Percentiles rank a stretch among this genome's conserved stretches.
Conservation (phyloP, 2,888 invertebrate species). For the Lycia hirtaria region DNA sequence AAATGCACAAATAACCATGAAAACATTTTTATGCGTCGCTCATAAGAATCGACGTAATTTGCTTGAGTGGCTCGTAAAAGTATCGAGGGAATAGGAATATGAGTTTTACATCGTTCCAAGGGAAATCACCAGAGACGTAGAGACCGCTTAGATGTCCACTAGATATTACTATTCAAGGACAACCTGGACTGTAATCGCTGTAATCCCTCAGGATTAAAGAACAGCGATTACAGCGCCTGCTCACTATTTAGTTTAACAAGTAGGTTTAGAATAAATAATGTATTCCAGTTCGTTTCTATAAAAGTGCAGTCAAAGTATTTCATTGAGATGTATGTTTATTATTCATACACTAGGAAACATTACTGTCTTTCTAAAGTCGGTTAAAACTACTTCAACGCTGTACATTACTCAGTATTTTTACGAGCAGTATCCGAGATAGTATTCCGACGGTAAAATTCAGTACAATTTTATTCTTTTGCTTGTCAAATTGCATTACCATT, state of each 20-base stretch:
- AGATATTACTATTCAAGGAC: slow-evolving; percentile 32
- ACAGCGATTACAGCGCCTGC: too few species aligned
- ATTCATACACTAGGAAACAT: too few species aligned
- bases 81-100: slow-evolving; percentile 54
- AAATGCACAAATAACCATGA: too few species aligned
- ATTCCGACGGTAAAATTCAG: slow-evolving; percentile 38
- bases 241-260: slow-evolving; percentile 28
- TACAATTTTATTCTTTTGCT: slow-evolving; percentile 42
- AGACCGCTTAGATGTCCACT: slow-evolving; percentile 32
- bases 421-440: slow-evolving; percentile 38
- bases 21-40: slow-evolving; percentile 42
- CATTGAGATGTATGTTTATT: too few species aligned
- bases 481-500: slow-evolving; percentile 44
- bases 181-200: slow-evolving; percentile 34
- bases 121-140: slow-evolving; percentile 53
- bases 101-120: slow-evolving; percentile 55
- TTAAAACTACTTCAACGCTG: slow-evolving; percentile 35
- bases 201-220: too few species aligned
- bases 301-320: too few species aligned
- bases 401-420: slow-evolving; percentile 35
- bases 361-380: too few species aligned
- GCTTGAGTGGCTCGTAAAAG: slow-evolving; percentile 57
- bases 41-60: slow-evolving; percentile 50
- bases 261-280: too few species aligned
- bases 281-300: too few species aligned